Conservation (phyloP, 2,113 vertebrate species). For the Ancistrus triradiatus region DNA sequence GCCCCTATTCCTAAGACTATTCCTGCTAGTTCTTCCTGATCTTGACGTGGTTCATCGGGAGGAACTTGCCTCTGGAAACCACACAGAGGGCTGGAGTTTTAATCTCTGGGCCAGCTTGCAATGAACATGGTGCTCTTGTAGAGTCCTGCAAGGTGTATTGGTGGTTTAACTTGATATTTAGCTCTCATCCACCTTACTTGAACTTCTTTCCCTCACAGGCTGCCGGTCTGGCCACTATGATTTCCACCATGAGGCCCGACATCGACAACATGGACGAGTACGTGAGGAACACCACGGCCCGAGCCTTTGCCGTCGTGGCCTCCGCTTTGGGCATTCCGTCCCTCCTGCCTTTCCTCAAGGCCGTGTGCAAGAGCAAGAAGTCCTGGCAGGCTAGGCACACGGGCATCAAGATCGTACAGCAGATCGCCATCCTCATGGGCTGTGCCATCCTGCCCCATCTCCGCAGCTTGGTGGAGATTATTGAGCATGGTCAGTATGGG, state of each 20-base stretch:
- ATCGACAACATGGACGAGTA: slow-evolving; percentile 99
- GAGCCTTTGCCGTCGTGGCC: slow-evolving; percentile 95
- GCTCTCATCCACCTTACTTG: no score
- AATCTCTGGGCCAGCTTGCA: no score
- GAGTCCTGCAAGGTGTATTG: no score
- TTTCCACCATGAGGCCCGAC: slow-evolving; percentile 97
- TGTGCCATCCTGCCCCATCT: slow-evolving; percentile 97
- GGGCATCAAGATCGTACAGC: slow-evolving; percentile 98
- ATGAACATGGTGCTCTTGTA: no score
- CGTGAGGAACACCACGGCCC: slow-evolving; percentile 94
- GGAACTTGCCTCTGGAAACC: no score
- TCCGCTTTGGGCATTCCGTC: slow-evolving; percentile 98
- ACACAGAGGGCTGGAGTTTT: no score
- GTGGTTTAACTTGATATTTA: no score
- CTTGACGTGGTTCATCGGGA: no score
- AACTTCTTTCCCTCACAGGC: slow-evolving; percentile 73
- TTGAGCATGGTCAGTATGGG: slow-evolving; percentile 85
- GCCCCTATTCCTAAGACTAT: no score
- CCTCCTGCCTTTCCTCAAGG: slow-evolving; percentile 93
- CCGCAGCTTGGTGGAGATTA: slow-evolving; percentile 97
- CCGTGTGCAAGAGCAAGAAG: slow-evolving; percentile 98
- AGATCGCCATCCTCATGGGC: slow-evolving; percentile 99
- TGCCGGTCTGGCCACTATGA: slow-evolving; percentile 98
- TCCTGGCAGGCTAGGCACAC: slow-evolving; percentile 98
- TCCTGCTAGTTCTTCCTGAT: no score